Conservation (phyloP, 1,140 invertebrate genomes). For the Meteorus sp. region DNA sequence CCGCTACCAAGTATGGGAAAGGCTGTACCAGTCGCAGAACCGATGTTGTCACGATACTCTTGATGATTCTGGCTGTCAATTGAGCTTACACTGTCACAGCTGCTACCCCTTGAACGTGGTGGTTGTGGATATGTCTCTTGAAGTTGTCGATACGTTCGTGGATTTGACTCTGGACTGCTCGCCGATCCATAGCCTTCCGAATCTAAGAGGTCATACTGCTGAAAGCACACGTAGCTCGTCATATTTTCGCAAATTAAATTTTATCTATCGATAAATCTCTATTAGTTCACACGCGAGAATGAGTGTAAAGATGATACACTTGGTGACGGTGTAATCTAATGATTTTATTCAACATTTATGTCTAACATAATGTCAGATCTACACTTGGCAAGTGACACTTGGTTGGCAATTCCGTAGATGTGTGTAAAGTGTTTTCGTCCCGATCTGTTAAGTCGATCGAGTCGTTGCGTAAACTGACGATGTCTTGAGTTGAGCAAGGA, state of each 20-base stretch:
- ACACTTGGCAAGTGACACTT: too few species aligned
- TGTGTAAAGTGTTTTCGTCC: slow-evolving; percentile 34
- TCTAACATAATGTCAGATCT: neutral
- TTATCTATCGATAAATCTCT: neutral
- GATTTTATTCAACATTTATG: neutral
- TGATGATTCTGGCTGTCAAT: slow-evolving; percentile 47
- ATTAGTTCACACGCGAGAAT: neutral
- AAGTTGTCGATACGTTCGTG: slow-evolving; percentile 36
- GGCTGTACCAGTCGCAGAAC: neutral
- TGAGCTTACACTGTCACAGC: slow-evolving; percentile 50
- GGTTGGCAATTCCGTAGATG: slow-evolving; percentile 1
- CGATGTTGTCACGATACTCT: slow-evolving; percentile 40
- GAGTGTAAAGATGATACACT: too few species aligned
- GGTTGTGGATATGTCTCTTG: slow-evolving; percentile 50
- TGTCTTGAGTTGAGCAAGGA: slow-evolving; percentile 34
- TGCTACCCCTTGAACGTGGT: slow-evolving; percentile 49
- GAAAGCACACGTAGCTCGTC: slow-evolving; percentile 48
- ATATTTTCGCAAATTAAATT: slow-evolving; percentile 28
- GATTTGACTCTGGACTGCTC: slow-evolving; percentile 52
- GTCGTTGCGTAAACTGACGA: slow-evolving; percentile 54
- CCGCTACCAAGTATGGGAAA: neutral
- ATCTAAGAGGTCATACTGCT: slow-evolving; percentile 52
- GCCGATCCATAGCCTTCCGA: slow-evolving; percentile 54
- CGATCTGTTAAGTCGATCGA: slow-evolving; percentile 42
- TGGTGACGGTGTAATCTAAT: too few species aligned